phyloP scores from a whole-genome alignment of 2,888 invertebrate genomes.

The Cephus runcator region DNA sequence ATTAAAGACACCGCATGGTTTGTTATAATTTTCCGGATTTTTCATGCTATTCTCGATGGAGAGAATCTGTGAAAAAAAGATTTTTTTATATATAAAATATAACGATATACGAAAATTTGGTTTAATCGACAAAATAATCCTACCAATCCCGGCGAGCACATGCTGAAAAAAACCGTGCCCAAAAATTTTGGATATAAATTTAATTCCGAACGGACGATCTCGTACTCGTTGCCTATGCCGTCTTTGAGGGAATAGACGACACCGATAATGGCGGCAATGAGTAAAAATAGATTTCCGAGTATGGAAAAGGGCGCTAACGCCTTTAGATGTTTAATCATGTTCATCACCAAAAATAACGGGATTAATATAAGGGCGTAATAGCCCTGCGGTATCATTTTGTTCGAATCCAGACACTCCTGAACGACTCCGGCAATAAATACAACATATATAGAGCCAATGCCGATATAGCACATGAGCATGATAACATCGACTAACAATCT shows the following conservation, averaged over 20 bases:
- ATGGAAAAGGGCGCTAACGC: conserved; percentile 37
- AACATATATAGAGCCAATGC: conserved; percentile 44
- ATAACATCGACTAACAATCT: conserved; percentile 35
- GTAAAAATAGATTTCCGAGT: conserved; percentile 36
- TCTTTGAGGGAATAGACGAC: conserved; percentile 38
- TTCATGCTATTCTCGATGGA: conserved; percentile 45
- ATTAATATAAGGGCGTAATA: conserved; percentile 40
- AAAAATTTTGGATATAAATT: conserved; percentile 42
- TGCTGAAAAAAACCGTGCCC: conserved; percentile 43
- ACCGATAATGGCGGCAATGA: conserved; percentile 35
- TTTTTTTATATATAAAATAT: not conserved
- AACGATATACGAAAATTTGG: not conserved
- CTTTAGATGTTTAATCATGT: conserved; percentile 35
- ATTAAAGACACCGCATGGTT: conserved; percentile 41
- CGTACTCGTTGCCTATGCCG: conserved; percentile 34
- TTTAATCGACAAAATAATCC: not conserved
- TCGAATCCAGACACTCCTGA: conserved; percentile 36
- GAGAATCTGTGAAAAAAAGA: conserved; percentile 30
- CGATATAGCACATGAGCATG: conserved; percentile 42
- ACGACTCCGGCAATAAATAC: conserved; percentile 41
- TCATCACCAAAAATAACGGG: conserved; percentile 40
- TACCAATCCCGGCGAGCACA: conserved; percentile 47
- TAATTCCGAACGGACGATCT: conserved; percentile 27
- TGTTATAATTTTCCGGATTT: conserved; percentile 39
- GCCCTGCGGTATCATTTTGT: conserved; percentile 28